Evolutionary conservation across 1,140 invertebrate species (phyloP), one percentile per base, ranked within the genome.

Genomic region (Diabrotica undecimpunctata): DNA sequence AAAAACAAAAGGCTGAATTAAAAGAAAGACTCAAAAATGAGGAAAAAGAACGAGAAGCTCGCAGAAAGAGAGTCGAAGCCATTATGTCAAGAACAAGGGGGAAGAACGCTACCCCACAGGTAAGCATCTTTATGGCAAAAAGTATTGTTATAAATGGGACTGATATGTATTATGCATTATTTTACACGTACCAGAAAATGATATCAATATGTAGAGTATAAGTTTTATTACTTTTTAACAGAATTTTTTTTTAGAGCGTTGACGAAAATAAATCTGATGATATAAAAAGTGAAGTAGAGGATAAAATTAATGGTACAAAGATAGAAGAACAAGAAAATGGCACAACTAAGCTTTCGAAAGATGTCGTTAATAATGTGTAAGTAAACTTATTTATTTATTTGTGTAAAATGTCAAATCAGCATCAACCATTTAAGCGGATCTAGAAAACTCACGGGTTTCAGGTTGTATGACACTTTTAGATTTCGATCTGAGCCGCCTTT

Each of bases 71-170:
- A 58, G 90, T 93, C 4, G 91, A 93, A 79, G 90, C 90, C 54
- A 93, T 93, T 68, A 93, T 93, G 91, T 82, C 85, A 46, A 82
- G 91, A 71, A 93, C 91, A 54, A 83, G 91, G 66, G 87, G 86
- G 61, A 87, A 83, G 68, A 84, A 83, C 69, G 73, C 79, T n/a
- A 81, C 84, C 66, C 72, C 75, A 63, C 74, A 75, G 69, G 73
- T 74, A 66, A 63, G 50, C 63, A 57, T 8, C 0, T 54, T 25
- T 25, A 25, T 25, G 25, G 4, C 4, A 25, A 25, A 25, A 25
- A n/a, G n/a, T n/a, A n/a, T n/a, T n/a, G n/a, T n/a, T n/a, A n/a
- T n/a, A n/a, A n/a, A 51, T 11, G 5, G 46, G 12, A 51, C 14
- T 54, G 25, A 25, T 53, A 6, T 53, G 10, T 53, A 6, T 53